Conservation (phyloP, 1,140 invertebrate species). For the Drosophila repleta region DNA sequence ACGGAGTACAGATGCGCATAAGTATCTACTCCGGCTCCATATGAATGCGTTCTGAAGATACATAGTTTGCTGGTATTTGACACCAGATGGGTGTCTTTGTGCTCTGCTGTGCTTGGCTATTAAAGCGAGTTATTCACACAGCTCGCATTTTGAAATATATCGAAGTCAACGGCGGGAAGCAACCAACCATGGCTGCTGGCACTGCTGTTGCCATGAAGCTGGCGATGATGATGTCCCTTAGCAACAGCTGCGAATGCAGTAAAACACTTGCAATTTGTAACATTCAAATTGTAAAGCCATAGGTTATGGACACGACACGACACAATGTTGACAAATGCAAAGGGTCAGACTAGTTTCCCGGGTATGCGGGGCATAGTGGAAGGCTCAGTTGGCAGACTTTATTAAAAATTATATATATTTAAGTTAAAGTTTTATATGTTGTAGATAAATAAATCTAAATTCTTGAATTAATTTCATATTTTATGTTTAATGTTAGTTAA, state of each 20-base stretch:
- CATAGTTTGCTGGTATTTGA: constrained; percentile 27
- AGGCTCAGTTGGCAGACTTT: too few relatives aligned
- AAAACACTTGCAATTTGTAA: constrained; percentile 67
- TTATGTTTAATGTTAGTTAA: too few relatives aligned
- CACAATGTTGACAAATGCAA: constrained; percentile 32
- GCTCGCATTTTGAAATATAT: constrained; percentile 65
- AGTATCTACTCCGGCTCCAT: constrained; percentile 23
- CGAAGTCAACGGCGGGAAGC: constrained; percentile 56
- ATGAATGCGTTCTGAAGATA: constrained; percentile 45
- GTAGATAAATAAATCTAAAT: too few relatives aligned
- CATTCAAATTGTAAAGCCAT: constrained; percentile 18
- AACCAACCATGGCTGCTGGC: constrained; percentile 2
- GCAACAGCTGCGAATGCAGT: constrained; percentile 65
- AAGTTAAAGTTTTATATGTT: too few relatives aligned
- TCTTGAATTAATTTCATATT: too few relatives aligned
- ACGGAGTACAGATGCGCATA: constrained; percentile 20
- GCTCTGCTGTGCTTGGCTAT: constrained; percentile 34
- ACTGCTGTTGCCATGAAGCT: not conserved
- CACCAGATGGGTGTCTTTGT: constrained; percentile 28
- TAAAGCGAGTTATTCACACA: constrained; percentile 64
- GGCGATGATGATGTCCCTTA: constrained; percentile 36
- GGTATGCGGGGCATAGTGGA: too few relatives aligned
- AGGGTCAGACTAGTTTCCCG: not conserved
- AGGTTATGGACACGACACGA: constrained; percentile 11
- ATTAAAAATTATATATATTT: too few relatives aligned